These are phyloP conservation scores for Pimephales promelas DNA, from an alignment of 2,113 vertebrate genomes.

Conservation along the genomic window DNA sequence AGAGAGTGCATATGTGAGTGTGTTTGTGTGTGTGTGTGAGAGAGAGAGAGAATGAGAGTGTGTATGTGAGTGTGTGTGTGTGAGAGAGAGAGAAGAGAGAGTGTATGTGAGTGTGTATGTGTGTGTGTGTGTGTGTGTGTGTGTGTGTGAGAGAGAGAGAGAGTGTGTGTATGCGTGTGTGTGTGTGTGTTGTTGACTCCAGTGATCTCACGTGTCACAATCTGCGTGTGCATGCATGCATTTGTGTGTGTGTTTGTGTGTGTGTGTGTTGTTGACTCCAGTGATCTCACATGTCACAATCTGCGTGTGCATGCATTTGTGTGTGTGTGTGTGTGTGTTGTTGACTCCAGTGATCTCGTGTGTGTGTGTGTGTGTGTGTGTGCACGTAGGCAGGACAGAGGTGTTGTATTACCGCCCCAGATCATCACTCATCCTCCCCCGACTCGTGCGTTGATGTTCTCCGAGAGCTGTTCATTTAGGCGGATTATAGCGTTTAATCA, in stretches of 20 bases:
- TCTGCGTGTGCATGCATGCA: too few relatives aligned
- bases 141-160: background rate
- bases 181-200: background rate
- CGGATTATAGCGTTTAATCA: background rate
- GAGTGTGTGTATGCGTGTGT: too few relatives aligned
- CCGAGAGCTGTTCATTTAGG: background rate
- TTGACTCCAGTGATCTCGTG: too few relatives aligned
- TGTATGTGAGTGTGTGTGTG: background rate
- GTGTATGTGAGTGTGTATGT: too few relatives aligned
- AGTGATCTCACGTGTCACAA: too few relatives aligned
- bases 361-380: background rate
- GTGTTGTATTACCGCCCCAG: background rate
- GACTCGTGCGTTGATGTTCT: background rate
- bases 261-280: background rate
- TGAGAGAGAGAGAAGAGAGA: too few relatives aligned
- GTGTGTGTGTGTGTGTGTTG: constrained; percentile 13
- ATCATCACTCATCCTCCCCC: background rate
- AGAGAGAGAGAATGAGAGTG: background rate
- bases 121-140: background rate
- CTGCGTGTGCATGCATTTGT: background rate
- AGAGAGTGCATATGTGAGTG: background rate
- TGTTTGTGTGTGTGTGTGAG: background rate
- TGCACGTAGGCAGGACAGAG: background rate
- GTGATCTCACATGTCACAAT: too few relatives aligned
- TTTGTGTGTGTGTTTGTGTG: background rate